A percentile compares a stretch with the other conserved stretches of the same genome.
Evolutionary conservation across 2,888 invertebrate species (phyloP).

Genomic region (Ophioninae sp.): DNA sequence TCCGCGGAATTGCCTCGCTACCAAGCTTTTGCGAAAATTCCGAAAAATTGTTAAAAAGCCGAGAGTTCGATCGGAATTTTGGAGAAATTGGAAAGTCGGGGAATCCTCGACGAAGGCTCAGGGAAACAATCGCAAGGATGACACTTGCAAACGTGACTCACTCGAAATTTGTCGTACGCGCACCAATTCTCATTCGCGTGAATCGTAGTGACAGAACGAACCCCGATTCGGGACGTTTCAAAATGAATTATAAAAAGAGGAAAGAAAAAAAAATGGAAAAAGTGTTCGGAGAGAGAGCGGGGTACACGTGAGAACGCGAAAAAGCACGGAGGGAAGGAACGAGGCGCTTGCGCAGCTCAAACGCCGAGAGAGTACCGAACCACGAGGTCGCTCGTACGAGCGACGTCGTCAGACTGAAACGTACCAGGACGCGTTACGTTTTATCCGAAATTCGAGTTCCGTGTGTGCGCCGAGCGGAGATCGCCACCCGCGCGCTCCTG

Average conservation of each 20-base stretch:
- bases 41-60: too few species aligned
- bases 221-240: too few species aligned
- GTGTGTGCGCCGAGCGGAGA: constrained; percentile 13
- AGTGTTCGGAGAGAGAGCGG: background rate
- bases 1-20: too few species aligned
- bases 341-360: constrained; percentile 49
- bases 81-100: background rate
- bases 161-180: constrained; percentile 19
- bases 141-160: constrained; percentile 36
- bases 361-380: constrained; percentile 16
- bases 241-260: too few species aligned
- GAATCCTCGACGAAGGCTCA: background rate
- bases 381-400: constrained; percentile 75
- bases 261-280: background rate
- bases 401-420: constrained; percentile 78
- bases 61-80: too few species aligned
- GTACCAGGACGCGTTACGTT: constrained; percentile 58
- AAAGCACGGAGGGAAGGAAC: constrained; percentile 15
- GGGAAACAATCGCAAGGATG: background rate
- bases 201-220: too few species aligned
- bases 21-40: too few species aligned
- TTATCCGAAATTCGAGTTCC: constrained; percentile 58
- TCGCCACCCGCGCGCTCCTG: background rate
- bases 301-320: constrained; percentile 6
- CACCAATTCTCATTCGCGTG: too few species aligned